A percentile compares a stretch with the other conserved stretches of the same genome.
These are phyloP conservation scores for Protophormia terraenovae DNA, from an alignment of 2,888 invertebrate species.

Conservation along the genomic window DNA sequence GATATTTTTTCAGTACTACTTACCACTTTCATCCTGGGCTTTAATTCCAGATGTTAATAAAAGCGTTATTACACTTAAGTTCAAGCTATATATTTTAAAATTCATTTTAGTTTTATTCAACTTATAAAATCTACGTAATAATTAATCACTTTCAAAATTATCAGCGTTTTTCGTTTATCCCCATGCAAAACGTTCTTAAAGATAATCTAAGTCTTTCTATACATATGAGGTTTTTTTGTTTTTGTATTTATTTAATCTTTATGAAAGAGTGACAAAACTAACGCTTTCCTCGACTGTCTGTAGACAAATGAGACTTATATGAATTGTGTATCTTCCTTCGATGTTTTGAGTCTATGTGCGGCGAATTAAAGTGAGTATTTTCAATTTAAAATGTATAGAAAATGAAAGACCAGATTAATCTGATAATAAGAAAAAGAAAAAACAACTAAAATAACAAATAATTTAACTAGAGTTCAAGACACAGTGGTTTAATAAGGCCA, in stretches of 20 bases:
- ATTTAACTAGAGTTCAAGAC: constrained; percentile 40
- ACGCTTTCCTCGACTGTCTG: constrained; percentile 41
- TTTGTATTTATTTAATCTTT: constrained; percentile 46
- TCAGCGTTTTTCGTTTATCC: constrained; percentile 31
- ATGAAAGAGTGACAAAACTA: constrained; percentile 43
- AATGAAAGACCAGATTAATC: constrained; percentile 59
- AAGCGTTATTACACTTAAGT: not conserved
- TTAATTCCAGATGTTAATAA: not conserved
- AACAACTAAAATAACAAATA: not conserved
- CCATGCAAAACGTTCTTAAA: constrained; percentile 23
- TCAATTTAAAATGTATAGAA: constrained; percentile 68
- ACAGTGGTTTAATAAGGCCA: constrained; percentile 17
- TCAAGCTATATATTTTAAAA: constrained; percentile 2
- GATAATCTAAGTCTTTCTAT: constrained; percentile 28
- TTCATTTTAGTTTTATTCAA: constrained; percentile 13
- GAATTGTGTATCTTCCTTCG: constrained; percentile 20
- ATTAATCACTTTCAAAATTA: constrained; percentile 43
- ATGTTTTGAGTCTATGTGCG: constrained; percentile 51
- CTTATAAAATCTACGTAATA: not conserved
- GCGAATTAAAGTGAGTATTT: constrained; percentile 64
- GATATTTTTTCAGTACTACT: constrained; percentile 45
- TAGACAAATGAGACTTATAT: constrained; percentile 45
- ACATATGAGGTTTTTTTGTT: constrained; percentile 12
- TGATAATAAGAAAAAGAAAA: constrained; percentile 53
- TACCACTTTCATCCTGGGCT: constrained; percentile 51